Evolutionary conservation across 2,888 invertebrate species (phyloP).

Genomic region (Brachylomia viminalis): DNA sequence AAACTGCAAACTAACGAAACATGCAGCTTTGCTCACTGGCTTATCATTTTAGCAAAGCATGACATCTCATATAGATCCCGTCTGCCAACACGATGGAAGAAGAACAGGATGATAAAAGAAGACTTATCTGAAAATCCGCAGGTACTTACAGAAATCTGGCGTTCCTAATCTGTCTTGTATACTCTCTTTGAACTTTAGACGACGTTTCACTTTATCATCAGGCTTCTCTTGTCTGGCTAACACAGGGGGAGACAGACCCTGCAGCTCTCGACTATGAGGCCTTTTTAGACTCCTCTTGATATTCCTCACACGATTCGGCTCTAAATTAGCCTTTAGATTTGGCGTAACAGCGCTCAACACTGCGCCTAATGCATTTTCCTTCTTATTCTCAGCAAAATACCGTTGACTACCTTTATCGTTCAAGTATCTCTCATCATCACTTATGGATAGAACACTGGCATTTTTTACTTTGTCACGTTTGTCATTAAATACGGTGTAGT

Average conservation of each 20-base stretch:
- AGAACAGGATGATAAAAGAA: too few species aligned
- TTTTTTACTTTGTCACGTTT: conserved; percentile 50
- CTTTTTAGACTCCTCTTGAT: conserved; percentile 84
- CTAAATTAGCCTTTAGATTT: conserved; percentile 65
- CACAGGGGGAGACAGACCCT: conserved; percentile 75
- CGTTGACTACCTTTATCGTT: conserved; percentile 33
- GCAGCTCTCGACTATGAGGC: conserved; percentile 84
- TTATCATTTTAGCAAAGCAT: not conserved
- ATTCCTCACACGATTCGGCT: conserved; percentile 77
- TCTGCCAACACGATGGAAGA: not conserved
- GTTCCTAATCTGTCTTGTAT: conserved; percentile 69
- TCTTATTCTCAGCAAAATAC: conserved; percentile 58
- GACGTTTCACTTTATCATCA: conserved; percentile 74
- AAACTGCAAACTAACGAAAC: too few species aligned
- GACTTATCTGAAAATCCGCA: not conserved
- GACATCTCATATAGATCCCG: not conserved
- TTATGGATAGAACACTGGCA: conserved; percentile 67
- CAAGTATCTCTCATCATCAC: conserved; percentile 71
- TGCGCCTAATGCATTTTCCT: conserved; percentile 62
- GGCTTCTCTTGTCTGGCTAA: conserved; percentile 60
- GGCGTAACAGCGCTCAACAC: conserved; percentile 73
- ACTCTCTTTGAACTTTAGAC: conserved; percentile 73
- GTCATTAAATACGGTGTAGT: conserved; percentile 75
- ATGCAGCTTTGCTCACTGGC: not conserved
- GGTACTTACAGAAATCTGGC: conserved; percentile 79